Evolutionary conservation across 2,797 vertebrate species (phyloP).

Genomic region (Cyclopterus lumpus): DNA sequence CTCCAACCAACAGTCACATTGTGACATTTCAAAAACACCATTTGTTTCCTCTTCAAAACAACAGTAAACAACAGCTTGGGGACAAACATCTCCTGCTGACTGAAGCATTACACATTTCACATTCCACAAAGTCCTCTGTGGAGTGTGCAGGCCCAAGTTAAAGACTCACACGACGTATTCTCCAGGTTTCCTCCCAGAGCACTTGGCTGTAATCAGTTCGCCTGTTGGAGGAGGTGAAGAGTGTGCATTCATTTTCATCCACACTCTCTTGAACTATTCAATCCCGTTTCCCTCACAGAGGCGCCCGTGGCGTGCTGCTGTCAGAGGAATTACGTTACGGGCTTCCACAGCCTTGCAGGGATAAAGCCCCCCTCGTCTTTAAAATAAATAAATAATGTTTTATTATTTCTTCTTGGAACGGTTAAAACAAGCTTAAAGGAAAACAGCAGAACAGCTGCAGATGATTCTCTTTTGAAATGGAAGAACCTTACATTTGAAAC

Average conservation of each 20-base stretch:
- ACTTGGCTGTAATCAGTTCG: conserved; percentile 52
- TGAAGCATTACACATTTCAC: background rate
- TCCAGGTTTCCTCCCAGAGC: conserved; percentile 43
- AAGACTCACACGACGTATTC: background rate
- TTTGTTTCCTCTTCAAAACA: background rate
- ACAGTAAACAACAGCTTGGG: background rate
- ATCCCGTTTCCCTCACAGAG: conserved; percentile 48
- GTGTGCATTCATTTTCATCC: conserved; percentile 52
- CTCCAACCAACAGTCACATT: background rate
- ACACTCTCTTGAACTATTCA: conserved; percentile 47
- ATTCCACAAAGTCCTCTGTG: background rate
- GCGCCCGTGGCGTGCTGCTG: conserved; percentile 55
- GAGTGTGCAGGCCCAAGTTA: background rate
- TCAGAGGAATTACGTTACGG: conserved; percentile 65
- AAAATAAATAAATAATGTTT: too few relatives aligned
- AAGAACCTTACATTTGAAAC: background rate
- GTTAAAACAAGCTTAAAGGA: conserved; percentile 6
- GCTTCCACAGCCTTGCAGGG: conserved; percentile 19
- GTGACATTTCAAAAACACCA: background rate
- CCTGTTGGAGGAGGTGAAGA: conserved; percentile 51
- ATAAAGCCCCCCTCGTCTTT: conserved; percentile 8
- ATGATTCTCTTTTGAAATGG: background rate
- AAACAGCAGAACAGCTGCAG: conserved; percentile 8
- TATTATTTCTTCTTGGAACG: background rate
- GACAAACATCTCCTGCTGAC: background rate